Conservation (phyloP, 2,113 vertebrate species). For the Spermophilus dauricus region DNA sequence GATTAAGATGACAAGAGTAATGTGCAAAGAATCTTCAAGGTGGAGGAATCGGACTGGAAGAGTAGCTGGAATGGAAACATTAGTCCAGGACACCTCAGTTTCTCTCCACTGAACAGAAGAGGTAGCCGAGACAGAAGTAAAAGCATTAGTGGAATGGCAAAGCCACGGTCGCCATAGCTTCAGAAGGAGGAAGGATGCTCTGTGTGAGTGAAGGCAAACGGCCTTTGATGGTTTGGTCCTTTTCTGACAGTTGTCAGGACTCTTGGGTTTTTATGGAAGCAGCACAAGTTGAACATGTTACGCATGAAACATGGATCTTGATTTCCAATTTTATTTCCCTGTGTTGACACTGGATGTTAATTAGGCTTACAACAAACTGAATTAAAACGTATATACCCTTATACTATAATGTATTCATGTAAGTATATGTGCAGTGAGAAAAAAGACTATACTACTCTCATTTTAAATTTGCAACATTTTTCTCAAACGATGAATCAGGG, state of each 20-base stretch:
- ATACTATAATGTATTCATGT: background rate
- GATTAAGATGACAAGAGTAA: background rate
- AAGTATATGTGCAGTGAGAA: background rate
- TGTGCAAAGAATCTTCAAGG: background rate
- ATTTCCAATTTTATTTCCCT: conserved; percentile 43
- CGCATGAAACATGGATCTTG: background rate
- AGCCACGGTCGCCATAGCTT: fast-evolving
- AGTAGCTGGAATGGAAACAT: background rate
- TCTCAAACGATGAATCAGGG: conserved; percentile 19
- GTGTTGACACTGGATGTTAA: conserved; percentile 41
- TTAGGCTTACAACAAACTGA: background rate
- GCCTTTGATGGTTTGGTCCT: background rate
- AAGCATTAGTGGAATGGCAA: background rate
- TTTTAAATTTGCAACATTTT: background rate
- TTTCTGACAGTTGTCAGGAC: background rate
- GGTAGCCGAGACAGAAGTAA: background rate
- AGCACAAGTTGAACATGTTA: background rate
- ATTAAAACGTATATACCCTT: background rate
- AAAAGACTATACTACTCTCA: conserved; percentile 51
- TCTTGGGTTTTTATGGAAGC: background rate
- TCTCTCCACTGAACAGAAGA: background rate
- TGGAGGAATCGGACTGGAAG: background rate
- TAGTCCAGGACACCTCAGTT: background rate
- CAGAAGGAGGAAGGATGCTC: background rate
- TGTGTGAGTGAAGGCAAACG: background rate